A percentile compares a stretch with the other conserved stretches of the same genome.
Evolutionary conservation across 37 sponge, comb jelly and placozoan genomes (phyloP).

Genomic region (Corticium candelabrum): DNA sequence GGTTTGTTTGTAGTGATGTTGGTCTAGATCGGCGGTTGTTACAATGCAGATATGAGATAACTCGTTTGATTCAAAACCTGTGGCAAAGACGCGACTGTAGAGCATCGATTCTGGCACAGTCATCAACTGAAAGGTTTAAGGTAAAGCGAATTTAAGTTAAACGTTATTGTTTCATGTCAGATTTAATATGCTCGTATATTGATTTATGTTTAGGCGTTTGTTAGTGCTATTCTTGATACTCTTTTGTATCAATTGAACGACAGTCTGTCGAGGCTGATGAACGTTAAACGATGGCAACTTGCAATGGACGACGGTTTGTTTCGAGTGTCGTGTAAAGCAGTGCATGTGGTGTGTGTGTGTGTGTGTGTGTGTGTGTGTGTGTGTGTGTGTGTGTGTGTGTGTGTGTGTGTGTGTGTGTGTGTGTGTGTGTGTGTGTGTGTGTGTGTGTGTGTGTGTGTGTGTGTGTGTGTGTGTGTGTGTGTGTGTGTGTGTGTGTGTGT

Average conservation of each 20-base stretch:
- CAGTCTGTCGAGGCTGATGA: constrained; percentile 43
- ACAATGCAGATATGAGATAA: constrained; percentile 17
- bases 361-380: constrained; percentile 6
- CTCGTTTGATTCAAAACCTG: constrained; percentile 39
- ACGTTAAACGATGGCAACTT: constrained; percentile 46
- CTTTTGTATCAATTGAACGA: constrained; percentile 67
- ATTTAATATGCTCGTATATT: not conserved
- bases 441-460: constrained; percentile 22
- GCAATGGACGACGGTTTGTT: constrained; percentile 17
- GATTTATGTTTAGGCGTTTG: constrained; percentile 27
- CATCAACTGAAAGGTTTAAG: not conserved
- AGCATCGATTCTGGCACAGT: constrained; percentile 5
- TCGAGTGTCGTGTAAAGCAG: not conserved
- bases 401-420: constrained; percentile 25
- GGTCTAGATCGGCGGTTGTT: no score
- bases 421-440: constrained; percentile 23
- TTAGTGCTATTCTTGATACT: constrained; percentile 60
- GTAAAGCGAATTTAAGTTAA: not conserved
- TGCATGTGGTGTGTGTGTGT: not conserved
- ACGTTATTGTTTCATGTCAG: not conserved
- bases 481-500: not conserved
- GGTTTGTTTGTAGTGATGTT: not conserved
- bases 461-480: not conserved
- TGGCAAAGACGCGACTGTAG: constrained; percentile 46
- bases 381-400: constrained; percentile 25